Evolutionary conservation across 2,888 invertebrate genomes (phyloP), one percentile per base, ranked within the genome.

Genomic region (Imbricaverruca yamaguchii): DNA sequence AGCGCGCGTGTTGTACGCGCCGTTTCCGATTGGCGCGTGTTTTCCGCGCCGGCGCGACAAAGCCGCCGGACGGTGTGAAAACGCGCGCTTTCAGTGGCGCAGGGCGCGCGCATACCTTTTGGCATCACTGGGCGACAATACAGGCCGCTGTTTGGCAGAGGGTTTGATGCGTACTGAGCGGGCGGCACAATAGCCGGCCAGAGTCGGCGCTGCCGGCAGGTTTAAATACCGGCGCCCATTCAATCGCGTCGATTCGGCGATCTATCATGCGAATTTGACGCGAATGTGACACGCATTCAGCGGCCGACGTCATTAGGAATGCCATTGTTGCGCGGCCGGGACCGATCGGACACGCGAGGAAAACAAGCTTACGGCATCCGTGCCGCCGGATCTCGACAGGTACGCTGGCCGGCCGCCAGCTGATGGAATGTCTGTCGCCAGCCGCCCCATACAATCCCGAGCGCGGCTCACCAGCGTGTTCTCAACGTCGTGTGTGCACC

Each of bases 241-340:
- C 74, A 74, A 53, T 74, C 74, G 53, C 74, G 53, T 25, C 74
- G 74, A 74, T 39, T 18, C 74, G 74, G 13, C 74, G 74, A 74
- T 74, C 53, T 74, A 74, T 74, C 74, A 74, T 74, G 53, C 18
- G 74, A 74, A 21, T 74, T 74, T 74, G 74, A 74, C 74, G 74
- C 74, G 74, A 74, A 18, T 74, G 74, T 74, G 74, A 74, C 74
- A 74, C 74, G 74, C 74, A 74, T 74, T 74, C 74, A 74, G 21
- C n/a, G 53, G 8, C 53, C 21, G 74, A 23, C 2, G 74, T 74
- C 74, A 74, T 74, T 74, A 74, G 74, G 74, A 74, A 74, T 74
- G 74, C 53, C 53, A 74, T 74, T 74, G 74, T 74, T 74, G 74
- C 74, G 53, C 53, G 74, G 61, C 61, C 25, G 11, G 67, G 7